phyloP scores from a whole-genome alignment of 2,888 invertebrate genomes.

The Listrodromus nycthemerus region DNA sequence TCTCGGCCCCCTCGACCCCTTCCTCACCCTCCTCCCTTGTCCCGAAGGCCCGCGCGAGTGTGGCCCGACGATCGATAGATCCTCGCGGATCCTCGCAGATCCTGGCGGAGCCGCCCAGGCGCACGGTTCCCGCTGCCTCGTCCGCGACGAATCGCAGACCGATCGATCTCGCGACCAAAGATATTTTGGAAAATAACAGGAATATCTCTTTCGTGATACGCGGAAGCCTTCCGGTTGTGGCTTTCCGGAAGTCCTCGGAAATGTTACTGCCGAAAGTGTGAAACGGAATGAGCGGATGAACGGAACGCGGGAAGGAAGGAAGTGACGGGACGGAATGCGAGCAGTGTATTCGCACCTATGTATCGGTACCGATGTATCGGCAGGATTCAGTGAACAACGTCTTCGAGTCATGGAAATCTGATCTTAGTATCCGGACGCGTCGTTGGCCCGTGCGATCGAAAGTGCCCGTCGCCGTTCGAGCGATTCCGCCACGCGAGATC shows the following conservation, averaged over 20 bases:
- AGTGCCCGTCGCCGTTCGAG: slow-evolving; percentile 5
- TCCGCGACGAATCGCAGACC: slow-evolving; percentile 17
- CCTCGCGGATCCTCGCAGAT: slow-evolving; percentile 15
- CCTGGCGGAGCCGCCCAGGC: slow-evolving; percentile 12
- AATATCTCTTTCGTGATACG: not conserved
- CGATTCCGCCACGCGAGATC: not conserved
- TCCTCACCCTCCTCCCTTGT: slow-evolving; percentile 35
- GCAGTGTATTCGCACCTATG: slow-evolving; percentile 18
- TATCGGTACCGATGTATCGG: slow-evolving; percentile 28
- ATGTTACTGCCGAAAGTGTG: slow-evolving; percentile 2
- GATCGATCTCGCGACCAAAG: slow-evolving; percentile 14
- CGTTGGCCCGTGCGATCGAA: not conserved
- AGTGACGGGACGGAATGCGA: slow-evolving; percentile 2
- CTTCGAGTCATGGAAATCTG: slow-evolving; percentile 35
- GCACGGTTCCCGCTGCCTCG: not conserved
- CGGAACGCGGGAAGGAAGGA: not conserved
- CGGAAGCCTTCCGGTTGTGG: not conserved
- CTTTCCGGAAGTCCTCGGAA: not conserved
- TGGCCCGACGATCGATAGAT: slow-evolving; percentile 69
- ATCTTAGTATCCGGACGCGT: slow-evolving; percentile 38
- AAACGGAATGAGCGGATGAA: not conserved
- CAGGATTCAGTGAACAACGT: slow-evolving; percentile 32
- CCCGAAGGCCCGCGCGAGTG: slow-evolving; percentile 62
- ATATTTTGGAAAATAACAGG: not conserved
- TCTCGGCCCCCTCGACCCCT: slow-evolving; percentile 50